These are phyloP conservation scores for Ditylenchus dipsaci DNA, from an alignment of 1,140 invertebrate species.

Conservation along the genomic window DNA sequence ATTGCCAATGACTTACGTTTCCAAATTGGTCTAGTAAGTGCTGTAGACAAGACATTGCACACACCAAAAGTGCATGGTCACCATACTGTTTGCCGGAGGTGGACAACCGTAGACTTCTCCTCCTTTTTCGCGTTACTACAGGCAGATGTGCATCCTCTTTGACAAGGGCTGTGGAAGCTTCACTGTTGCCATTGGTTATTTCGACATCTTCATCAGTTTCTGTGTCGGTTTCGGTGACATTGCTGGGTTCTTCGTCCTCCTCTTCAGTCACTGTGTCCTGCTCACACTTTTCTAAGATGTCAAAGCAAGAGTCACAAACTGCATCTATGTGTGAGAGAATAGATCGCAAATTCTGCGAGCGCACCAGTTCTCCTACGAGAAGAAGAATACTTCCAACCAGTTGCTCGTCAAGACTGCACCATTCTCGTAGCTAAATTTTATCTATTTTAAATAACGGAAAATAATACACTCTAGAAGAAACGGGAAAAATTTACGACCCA, in stretches of 20 bases:
- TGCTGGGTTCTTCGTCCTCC: background rate
- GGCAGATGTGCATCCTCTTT: background rate
- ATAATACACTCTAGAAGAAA: constrained; percentile 13
- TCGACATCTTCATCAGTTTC: constrained; percentile 7
- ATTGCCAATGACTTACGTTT: background rate
- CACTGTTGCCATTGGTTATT: constrained; percentile 2
- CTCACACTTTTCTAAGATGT: constrained; percentile 23
- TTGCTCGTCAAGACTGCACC: constrained; percentile 17
- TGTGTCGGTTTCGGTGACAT: constrained; percentile 13
- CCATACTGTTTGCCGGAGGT: constrained; percentile 27
- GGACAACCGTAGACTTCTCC: background rate
- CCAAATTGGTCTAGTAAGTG: constrained; percentile 18
- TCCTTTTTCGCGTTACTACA: background rate
- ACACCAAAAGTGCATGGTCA: constrained; percentile 25
- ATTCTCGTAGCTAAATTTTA: constrained; percentile 13
- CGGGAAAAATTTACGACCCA: background rate
- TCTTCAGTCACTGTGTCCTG: too few relatives aligned
- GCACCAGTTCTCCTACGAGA: constrained; percentile 20
- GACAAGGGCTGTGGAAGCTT: background rate
- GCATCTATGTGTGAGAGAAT: constrained; percentile 12
- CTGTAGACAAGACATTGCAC: constrained; percentile 19
- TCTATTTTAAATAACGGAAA: background rate
- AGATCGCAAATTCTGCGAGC: constrained; percentile 18
- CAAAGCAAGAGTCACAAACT: constrained; percentile 11
- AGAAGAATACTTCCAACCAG: constrained; percentile 29